These are phyloP conservation scores for Chionomys nivalis DNA, from an alignment of 2,113 vertebrate species.

Conservation along the genomic window DNA sequence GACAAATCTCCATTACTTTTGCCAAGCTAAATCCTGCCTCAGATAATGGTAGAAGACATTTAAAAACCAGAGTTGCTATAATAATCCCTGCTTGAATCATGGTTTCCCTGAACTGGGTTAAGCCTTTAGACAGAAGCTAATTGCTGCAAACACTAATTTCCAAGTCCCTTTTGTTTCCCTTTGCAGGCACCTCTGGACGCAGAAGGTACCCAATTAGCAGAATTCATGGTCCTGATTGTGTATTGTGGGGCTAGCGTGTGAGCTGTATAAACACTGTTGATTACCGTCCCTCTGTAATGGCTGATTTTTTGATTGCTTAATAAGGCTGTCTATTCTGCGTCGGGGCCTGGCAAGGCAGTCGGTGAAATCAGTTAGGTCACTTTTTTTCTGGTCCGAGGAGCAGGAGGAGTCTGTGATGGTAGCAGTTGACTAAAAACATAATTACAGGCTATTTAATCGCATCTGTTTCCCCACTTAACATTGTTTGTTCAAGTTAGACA, in stretches of 20 bases:
- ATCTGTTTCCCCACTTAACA: constrained; percentile 91
- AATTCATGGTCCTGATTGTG: constrained; percentile 92
- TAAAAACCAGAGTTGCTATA: constrained; percentile 86
- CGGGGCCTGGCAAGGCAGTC: constrained; percentile 86
- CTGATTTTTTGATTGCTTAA: constrained; percentile 90
- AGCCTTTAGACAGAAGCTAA: constrained; percentile 89
- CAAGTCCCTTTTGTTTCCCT: constrained; percentile 88
- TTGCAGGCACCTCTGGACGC: constrained; percentile 88
- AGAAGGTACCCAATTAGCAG: constrained; percentile 92
- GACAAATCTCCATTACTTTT: constrained; percentile 82
- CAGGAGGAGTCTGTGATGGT: constrained; percentile 87
- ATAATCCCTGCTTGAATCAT: constrained; percentile 87
- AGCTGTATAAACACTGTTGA: constrained; percentile 89
- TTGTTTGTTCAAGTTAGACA: constrained; percentile 89
- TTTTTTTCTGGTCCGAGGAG: constrained; percentile 89
- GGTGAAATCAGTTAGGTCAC: constrained; percentile 90
- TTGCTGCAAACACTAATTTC: constrained; percentile 91
- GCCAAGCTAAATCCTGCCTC: constrained; percentile 83
- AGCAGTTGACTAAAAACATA: constrained; percentile 89
- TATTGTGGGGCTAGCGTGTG: constrained; percentile 87
- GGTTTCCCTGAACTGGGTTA: constrained; percentile 86
- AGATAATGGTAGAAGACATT: constrained; percentile 85
- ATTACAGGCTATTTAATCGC: constrained; percentile 89
- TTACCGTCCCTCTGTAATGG: constrained; percentile 88
- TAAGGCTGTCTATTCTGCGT: constrained; percentile 89